Evolutionary conservation across 2,113 vertebrate species (phyloP).

Genomic region (Mirounga angustirostris): DNA sequence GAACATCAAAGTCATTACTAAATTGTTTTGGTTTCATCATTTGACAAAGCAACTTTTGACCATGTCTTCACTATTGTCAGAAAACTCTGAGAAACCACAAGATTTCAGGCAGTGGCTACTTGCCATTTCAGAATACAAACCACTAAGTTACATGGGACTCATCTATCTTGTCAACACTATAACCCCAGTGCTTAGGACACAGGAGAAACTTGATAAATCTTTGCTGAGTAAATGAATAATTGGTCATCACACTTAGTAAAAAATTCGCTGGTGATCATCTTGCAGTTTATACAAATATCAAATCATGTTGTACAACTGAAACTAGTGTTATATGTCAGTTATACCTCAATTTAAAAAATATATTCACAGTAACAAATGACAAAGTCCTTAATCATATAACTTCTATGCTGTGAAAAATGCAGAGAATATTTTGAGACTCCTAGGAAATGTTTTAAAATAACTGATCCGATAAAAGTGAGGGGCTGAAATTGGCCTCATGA

Average conservation of each 20-base stretch:
- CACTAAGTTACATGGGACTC: not conserved
- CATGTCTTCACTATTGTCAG: not conserved
- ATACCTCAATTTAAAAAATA: not conserved
- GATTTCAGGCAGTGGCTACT: not conserved
- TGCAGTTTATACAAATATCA: not conserved
- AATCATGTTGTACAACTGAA: not conserved
- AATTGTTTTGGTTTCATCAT: not conserved
- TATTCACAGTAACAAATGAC: not conserved
- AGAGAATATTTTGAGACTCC: not conserved
- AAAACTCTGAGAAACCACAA: constrained; percentile 24
- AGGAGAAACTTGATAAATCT: not conserved
- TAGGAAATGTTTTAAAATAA: constrained; percentile 21
- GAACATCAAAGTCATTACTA: not conserved
- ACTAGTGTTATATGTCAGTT: not conserved
- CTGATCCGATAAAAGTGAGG: not conserved
- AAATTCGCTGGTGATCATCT: not conserved
- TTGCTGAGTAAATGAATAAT: not conserved
- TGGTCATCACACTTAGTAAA: not conserved
- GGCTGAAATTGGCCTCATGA: not conserved
- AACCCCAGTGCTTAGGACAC: not conserved
- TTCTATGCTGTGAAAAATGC: not conserved
- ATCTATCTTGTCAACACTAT: not conserved
- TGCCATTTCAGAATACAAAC: not conserved
- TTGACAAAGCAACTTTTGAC: not conserved
- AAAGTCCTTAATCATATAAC: not conserved